A percentile compares a stretch with the other conserved stretches of the same genome.
phyloP scores from a whole-genome alignment of 2,113 vertebrate genomes.

The Psittacula cyanocephala region DNA sequence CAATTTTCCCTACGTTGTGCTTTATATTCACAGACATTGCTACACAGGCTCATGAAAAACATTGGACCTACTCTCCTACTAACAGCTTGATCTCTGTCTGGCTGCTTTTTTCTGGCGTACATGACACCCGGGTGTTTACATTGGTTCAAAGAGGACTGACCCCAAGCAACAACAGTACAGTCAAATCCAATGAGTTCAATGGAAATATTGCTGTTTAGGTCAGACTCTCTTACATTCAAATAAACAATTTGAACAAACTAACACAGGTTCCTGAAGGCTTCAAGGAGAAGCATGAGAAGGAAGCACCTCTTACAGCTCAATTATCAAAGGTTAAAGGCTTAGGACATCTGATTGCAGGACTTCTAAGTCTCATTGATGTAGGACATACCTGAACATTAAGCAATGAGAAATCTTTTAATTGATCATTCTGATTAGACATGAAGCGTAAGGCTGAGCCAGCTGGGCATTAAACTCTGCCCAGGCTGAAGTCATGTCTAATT shows the following conservation, averaged over 20 bases:
- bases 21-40: neutral
- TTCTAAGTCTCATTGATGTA: slow-evolving; percentile 27
- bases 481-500: neutral
- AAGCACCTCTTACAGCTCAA: neutral
- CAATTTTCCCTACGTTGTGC: neutral
- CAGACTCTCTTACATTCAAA: neutral
- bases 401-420: slow-evolving; percentile 25
- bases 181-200: neutral
- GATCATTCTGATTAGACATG: neutral
- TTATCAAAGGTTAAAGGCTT: slow-evolving; percentile 1
- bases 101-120: neutral
- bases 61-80: neutral
- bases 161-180: neutral
- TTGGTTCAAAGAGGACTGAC: neutral
- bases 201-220: neutral
- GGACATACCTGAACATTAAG: neutral
- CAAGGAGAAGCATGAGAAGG: neutral
- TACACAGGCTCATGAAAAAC: neutral
- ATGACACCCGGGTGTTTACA: neutral
- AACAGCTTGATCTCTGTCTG: neutral
- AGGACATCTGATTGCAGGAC: neutral
- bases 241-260: neutral
- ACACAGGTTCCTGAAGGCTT: neutral
- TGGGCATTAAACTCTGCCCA: neutral
- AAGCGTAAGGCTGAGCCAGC: neutral